Conservation (phyloP, 1,140 invertebrate species). For the Reticulitermes speratus region DNA sequence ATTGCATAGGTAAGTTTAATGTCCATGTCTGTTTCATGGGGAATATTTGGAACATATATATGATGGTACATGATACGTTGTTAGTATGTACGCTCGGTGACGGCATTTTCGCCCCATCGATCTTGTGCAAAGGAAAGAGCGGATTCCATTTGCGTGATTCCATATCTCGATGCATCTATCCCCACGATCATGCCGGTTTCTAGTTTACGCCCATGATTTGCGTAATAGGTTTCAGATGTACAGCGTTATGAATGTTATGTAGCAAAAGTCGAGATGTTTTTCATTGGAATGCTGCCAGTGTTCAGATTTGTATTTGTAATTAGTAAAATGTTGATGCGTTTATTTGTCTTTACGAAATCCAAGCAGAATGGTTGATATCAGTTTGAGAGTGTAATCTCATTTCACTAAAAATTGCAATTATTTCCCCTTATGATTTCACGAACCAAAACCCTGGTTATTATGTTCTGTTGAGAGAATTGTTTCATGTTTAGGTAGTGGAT, state of each 20-base stretch:
- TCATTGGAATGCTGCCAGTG: not conserved
- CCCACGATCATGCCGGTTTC: conserved; percentile 29
- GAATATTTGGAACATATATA: not conserved
- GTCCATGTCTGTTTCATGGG: not conserved
- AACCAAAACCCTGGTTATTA: not conserved
- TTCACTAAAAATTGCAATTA: not conserved
- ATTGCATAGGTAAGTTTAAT: not conserved
- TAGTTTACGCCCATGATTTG: conserved; percentile 19
- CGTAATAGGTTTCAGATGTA: not conserved
- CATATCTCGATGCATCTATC: conserved; percentile 4
- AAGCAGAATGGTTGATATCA: too few species aligned
- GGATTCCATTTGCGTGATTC: conserved; percentile 33
- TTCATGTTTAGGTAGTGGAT: conserved; percentile 22
- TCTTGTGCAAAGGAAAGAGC: conserved; percentile 28
- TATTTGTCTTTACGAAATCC: too few species aligned
- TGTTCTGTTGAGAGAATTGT: not conserved
- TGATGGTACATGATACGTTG: not conserved
- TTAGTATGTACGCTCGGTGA: not conserved
- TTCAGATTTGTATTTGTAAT: not conserved
- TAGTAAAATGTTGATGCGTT: not conserved
- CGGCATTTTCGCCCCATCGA: conserved; percentile 29
- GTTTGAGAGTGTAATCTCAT: not conserved
- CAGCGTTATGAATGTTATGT: not conserved
- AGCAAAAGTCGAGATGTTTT: not conserved
- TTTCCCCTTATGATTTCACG: not conserved